Evolutionary conservation across 2,797 vertebrate genomes (phyloP).

Genomic region (Xiphorhynchus erythropygius): DNA sequence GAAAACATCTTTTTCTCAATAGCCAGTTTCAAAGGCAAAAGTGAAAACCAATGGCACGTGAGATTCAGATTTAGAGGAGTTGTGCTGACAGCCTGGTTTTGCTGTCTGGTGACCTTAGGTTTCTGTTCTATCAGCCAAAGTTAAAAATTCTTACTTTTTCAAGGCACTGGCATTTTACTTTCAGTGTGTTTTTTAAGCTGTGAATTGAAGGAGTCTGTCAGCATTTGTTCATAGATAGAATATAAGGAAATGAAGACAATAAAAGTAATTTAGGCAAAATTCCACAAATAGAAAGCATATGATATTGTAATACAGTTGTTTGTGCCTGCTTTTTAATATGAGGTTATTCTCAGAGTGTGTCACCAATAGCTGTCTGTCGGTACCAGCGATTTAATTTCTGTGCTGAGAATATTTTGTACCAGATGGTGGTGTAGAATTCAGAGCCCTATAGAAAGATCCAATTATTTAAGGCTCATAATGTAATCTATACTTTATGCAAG

Average conservation of each 20-base stretch:
- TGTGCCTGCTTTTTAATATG: background rate
- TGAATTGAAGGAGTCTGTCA: background rate
- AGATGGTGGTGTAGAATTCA: background rate
- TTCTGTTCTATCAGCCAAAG: background rate
- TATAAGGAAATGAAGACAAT: background rate
- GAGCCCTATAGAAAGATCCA: background rate
- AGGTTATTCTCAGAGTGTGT: background rate
- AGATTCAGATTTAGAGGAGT: background rate
- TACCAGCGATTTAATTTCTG: background rate
- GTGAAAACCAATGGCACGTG: background rate
- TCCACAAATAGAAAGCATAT: background rate
- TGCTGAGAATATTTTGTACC: background rate
- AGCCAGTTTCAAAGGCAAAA: background rate
- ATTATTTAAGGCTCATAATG: background rate
- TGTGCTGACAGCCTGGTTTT: background rate
- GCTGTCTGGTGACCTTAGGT: background rate
- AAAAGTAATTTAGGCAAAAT: background rate
- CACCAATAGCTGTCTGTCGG: background rate
- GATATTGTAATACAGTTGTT: background rate
- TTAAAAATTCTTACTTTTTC: constrained; percentile 9
- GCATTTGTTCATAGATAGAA: background rate
- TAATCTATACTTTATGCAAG: background rate
- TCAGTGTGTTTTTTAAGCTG: background rate
- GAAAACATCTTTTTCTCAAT: background rate
- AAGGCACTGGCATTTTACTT: constrained; percentile 47